Evolutionary conservation across 2,797 vertebrate genomes (phyloP), one percentile per base, ranked within the genome.

Genomic region (Dendrocincla fuliginosa): DNA sequence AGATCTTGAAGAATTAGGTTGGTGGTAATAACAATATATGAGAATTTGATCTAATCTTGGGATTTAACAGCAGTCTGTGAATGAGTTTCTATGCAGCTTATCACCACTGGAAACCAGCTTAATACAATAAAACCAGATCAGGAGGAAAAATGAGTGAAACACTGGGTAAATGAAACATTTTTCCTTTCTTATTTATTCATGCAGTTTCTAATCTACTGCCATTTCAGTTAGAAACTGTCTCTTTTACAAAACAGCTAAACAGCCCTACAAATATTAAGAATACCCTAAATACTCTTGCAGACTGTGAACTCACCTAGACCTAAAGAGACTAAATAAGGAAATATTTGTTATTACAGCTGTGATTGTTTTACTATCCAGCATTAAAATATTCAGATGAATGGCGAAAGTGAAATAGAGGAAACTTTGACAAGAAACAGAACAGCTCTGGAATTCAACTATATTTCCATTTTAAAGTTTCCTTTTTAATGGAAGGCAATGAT

Each of bases 1-100:
- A 91, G 84, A 81, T 94, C 89, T 96, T 94, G 56, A 76, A 91
- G 96, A 94, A 96, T 97, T 96, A 92, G 60, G 49, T 86, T 96
- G 90, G 93, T 95, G 94, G 89, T 95, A 85, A 95, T 97, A 95
- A 93, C 76, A 94, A 93, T 68, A 65, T 83, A 92, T 63, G 35
- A 92, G 64, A 94, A 94, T 86, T 85, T 96, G 81, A 92, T 85
- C 78, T 77, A 89, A 95, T 87, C 78, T 86, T 91, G 86, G 84
- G 82, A 89, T 92, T 96, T 90, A 92, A 32, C 56, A 91, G 39
- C 5, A 2, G 64, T 47, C 53, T 74, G 46, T 85, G 92, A 87
- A 70, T 65, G 56, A 92, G 39, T 67, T 67, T 78, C 5, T 52
- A 42, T n/a, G 64, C 57, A 84, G 53, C 23, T 77, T 87, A 71